These are phyloP conservation scores for Megathymus violae DNA, from an alignment of 1,140 invertebrate genomes.

Conservation along the genomic window DNA sequence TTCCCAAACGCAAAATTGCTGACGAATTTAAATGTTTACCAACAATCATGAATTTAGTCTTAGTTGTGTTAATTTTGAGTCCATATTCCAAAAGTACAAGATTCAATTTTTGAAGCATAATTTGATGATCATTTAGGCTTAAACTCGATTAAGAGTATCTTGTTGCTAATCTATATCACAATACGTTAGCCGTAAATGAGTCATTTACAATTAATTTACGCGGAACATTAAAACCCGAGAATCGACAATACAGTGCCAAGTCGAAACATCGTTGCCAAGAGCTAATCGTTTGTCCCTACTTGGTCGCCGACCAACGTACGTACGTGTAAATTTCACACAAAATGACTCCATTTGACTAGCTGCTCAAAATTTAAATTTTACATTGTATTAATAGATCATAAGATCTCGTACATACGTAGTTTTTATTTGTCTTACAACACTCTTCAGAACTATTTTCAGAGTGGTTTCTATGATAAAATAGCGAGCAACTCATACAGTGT, in stretches of 20 bases:
- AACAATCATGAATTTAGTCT: too few species aligned
- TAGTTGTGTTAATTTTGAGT: too few species aligned
- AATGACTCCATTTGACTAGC: too few species aligned
- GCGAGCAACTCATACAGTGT: background rate
- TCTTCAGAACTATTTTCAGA: background rate
- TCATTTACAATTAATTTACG: conserved; percentile 3
- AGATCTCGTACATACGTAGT: too few species aligned
- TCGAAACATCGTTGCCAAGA: conserved; percentile 13
- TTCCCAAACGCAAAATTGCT: too few species aligned
- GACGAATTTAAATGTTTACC: too few species aligned
- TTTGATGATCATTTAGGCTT: too few species aligned
- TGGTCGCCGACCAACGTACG: conserved; percentile 4
- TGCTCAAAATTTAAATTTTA: too few species aligned
- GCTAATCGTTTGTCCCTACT: conserved; percentile 18
- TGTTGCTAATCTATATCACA: background rate
- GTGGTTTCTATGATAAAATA: background rate
- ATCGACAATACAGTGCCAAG: conserved; percentile 17
- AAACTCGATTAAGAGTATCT: too few species aligned
- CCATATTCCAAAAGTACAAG: too few species aligned
- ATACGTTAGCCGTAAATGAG: background rate
- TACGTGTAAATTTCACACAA: conserved; percentile 17
- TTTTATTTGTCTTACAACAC: background rate
- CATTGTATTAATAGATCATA: too few species aligned
- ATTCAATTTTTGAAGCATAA: too few species aligned
- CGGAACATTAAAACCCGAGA: conserved; percentile 17